Evolutionary conservation across 2,797 vertebrate genomes (phyloP), one percentile per base, ranked within the genome.

Genomic region (Tauraco hartlaubi): DNA sequence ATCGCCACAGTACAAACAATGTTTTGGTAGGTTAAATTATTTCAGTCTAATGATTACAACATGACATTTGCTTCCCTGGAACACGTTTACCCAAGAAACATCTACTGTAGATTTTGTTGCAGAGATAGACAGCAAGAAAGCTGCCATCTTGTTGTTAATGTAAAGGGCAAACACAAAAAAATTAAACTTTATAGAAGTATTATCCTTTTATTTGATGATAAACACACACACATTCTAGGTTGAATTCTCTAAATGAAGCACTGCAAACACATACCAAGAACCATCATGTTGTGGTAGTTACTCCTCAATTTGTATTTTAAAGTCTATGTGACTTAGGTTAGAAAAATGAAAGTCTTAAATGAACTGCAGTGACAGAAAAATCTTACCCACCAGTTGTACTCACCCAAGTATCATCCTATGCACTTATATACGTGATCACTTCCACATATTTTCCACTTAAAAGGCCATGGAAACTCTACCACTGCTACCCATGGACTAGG

Each of bases 341-440:
- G 41, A n/a, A 72, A 78, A 86, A 71, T 9, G 2, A 52, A 55
- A 87, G 28, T 31, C 33, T 67, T 87, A 51, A 71, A 41, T 49
- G 9, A 68, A 71, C 13, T 56, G 26, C 41, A 59, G 19, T 9
- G 22, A 46, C 52, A 52, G 29, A 74, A 78, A 46, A 49, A 41
- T 56, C 58, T 39, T 62, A 20, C n/a, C 9, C 52, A 71, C 26
- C 13, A 41, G 29, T 5, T 44, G 11, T 21, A 68, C 15, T 22
- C 78, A 28, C 9, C 11, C 35, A 43, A 6, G 1, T 29, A 22
- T 18, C 18, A 18, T 86, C 55, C 56, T n/a, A 3, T 41, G 31
- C 68, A 41, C 17, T 67, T 62, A 69, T 6, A 21, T 15, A 54
- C 0, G 0, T 5, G n/a, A 74, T 78, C 23, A 31, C 7, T 67